phyloP scores from a whole-genome alignment of 2,797 vertebrate species.

The Peromyscus eremicus region DNA sequence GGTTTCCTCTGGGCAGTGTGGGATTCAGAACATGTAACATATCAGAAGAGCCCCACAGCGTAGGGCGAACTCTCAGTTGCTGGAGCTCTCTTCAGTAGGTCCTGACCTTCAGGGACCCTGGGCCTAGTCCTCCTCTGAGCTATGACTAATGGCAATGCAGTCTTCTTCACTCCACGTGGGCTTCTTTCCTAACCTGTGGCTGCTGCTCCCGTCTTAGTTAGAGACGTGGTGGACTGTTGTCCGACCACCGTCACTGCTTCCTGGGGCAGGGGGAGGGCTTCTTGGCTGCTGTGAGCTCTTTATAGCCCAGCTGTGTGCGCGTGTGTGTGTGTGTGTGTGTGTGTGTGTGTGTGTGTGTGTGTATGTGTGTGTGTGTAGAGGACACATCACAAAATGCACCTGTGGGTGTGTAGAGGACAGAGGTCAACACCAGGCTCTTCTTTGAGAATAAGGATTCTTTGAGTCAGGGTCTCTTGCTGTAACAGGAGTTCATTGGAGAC shows the following conservation, averaged over 20 bases:
- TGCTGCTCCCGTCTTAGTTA: background rate
- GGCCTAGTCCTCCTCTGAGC: background rate
- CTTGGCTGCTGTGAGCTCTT: background rate
- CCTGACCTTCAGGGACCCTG: background rate
- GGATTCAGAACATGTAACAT: background rate
- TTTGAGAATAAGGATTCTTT: background rate
- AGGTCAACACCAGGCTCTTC: background rate
- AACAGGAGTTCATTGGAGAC: background rate
- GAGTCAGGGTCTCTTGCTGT: background rate
- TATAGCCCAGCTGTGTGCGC: background rate
- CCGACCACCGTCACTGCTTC: background rate
- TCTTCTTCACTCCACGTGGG: background rate
- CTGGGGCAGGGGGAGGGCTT: background rate
- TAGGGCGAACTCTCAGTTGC: background rate
- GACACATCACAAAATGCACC: background rate
- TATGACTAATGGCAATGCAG: background rate
- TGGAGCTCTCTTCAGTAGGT: background rate
- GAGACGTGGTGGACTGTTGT: background rate
- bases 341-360: background rate
- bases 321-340: background rate
- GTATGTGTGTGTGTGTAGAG: background rate
- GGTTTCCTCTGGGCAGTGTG: background rate
- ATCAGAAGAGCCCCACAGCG: background rate
- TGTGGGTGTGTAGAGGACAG: background rate
- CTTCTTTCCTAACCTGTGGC: background rate